phyloP scores from a whole-genome alignment of 2,797 vertebrate genomes.

The Mycteria americana region DNA sequence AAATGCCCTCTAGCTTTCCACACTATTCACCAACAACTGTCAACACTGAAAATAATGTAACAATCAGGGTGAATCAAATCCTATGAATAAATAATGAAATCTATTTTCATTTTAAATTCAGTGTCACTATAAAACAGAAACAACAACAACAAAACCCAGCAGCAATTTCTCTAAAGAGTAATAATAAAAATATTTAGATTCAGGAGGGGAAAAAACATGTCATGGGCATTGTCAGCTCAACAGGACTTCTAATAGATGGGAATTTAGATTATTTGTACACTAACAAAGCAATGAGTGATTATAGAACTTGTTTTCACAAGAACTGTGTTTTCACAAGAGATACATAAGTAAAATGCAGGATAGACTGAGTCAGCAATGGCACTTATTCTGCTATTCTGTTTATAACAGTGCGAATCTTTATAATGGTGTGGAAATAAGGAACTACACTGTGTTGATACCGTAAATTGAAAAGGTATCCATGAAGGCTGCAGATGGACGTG shows the following conservation, averaged over 20 bases:
- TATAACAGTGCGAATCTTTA: background rate
- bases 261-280: background rate
- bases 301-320: background rate
- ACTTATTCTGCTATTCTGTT: background rate
- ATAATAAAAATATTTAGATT: slow-evolving; percentile 31
- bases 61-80: slow-evolving; percentile 49
- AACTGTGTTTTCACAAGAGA: background rate
- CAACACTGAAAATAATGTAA: slow-evolving; percentile 43
- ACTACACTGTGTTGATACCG: accelerated
- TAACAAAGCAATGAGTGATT: background rate
- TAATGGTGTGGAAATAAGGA: background rate
- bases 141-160: background rate
- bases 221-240: background rate
- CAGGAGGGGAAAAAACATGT: background rate
- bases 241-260: background rate
- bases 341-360: background rate
- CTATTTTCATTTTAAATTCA: slow-evolving; percentile 49
- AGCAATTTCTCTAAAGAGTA: slow-evolving; percentile 22
- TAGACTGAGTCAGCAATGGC: background rate
- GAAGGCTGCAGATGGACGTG: background rate
- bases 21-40: slow-evolving; percentile 20
- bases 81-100: slow-evolving; percentile 59
- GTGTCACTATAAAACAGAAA: background rate
- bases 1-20: slow-evolving; percentile 26
- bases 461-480: accelerated